A percentile compares a stretch with the other conserved stretches of the same genome.
Evolutionary conservation across 2,113 vertebrate species (phyloP).

Genomic region (Morone saxatilis): DNA sequence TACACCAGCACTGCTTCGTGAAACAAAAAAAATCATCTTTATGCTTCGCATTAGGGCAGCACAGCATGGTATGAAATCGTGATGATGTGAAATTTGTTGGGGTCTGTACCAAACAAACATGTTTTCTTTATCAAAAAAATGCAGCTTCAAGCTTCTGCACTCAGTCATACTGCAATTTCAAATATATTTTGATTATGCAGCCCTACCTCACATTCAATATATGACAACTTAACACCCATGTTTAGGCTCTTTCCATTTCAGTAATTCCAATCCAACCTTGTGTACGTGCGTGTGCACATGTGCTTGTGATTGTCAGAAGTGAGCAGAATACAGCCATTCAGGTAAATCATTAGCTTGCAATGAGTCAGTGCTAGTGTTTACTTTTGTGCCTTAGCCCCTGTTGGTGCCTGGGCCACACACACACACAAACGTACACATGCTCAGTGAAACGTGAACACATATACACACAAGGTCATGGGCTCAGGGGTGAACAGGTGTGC

Average conservation of each 20-base stretch:
- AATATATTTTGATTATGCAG: no score
- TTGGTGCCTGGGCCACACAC: conserved; percentile 26
- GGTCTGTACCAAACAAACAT: no score
- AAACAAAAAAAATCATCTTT: conserved; percentile 14
- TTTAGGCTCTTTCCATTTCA: not conserved
- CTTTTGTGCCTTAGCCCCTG: conserved; percentile 58
- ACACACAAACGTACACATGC: conserved; percentile 12
- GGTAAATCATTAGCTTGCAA: conserved; percentile 81
- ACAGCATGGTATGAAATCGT: no score
- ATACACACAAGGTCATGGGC: conserved; percentile 66
- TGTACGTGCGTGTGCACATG: conserved; percentile 41
- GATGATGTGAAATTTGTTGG: no score
- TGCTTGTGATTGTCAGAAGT: conserved; percentile 22
- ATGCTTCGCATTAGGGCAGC: not conserved
- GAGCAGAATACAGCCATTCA: conserved; percentile 58
- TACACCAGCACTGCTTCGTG: not conserved
- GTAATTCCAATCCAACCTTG: not conserved
- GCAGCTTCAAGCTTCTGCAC: no score
- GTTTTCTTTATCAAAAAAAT: no score
- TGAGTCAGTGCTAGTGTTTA: conserved; percentile 76
- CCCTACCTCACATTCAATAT: not conserved
- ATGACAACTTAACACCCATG: not conserved
- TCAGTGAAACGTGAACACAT: not conserved
- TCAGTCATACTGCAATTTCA: no score
- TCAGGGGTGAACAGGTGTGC: conserved; percentile 75